Evolutionary conservation across 2,888 invertebrate species (phyloP), one percentile per base, ranked within the genome.

Genomic region (Seira musarum): DNA sequence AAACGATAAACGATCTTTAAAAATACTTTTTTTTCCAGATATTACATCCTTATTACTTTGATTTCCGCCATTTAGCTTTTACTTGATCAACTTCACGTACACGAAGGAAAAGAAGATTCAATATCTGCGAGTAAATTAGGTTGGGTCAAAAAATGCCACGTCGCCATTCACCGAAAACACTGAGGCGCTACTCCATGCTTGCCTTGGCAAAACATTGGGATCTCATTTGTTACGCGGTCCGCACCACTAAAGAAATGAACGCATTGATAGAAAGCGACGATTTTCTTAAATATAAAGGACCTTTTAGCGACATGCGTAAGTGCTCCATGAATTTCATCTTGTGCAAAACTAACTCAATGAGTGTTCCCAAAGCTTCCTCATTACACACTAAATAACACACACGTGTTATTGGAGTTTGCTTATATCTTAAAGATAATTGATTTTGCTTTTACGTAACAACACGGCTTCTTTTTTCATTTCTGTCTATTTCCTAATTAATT

Each of bases 261-360:
- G 65, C 69, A 2, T 75, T 88, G 19, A 69, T 87, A 24, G 87
- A 87, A 66, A 84, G 77, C 15, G 87, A 87, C 30, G 84, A 79
- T 1, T 88, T 86, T 77, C 83, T 87, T 13, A 78, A 83, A 19
- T 80, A 74, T 70, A 82, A 87, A 66, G 87, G 88, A 8, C 88
- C 88, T 13, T 87, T 88, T 71, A 80, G 75, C 13, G 80, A 87
- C 67, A 83, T 87, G 84, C 88, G 88, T 88, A 84, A 84, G 88
- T 86, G 19, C 2, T n/a, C n/a, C n/a, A n/a, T n/a, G n/a, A n/a
- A n/a, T n/a, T n/a, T n/a, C n/a, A n/a, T n/a, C n/a, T n/a, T n/a
- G n/a, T n/a, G 25, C 22, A 53, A 19, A 69, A 25, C 17, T 13
- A 53, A 22, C 17, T 8, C 21, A 19, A 8, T 66, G 25, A 24